Evolutionary conservation across 2,797 vertebrate genomes (phyloP), one percentile per base, ranked within the genome.

Genomic region (Centropyge bicolor): DNA sequence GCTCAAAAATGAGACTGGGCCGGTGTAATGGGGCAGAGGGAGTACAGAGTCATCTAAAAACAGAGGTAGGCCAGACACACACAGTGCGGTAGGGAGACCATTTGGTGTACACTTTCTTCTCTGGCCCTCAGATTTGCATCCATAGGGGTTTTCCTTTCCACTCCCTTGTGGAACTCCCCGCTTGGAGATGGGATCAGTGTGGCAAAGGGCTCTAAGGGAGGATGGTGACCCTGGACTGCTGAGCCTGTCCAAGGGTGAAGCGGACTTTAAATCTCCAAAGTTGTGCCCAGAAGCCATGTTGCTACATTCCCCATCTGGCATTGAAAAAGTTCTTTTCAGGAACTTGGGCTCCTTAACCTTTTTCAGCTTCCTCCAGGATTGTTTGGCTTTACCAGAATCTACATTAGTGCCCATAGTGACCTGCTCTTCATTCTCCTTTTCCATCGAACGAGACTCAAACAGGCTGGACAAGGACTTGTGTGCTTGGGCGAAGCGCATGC

Each of bases 391-490:
- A 64, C 51, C 49, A 84, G 93, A 95, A 74, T 95, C 94, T 36
- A 90, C 91, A 56, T 95, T 94, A 1, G 38, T 40, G 45, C 54
- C 73, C 46, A 49, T 20, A 56, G 55, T 16, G 8, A n/a, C 63
- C 57, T 76, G 82, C 40, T 81, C 86, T 81, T 82, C 59, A 41
- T 85, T 69, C 89, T 96, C 95, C 74, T 95, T 97, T 60, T 97
- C 96, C 59, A 88, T 48, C 24, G 84, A 89, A 80, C 89, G 96
- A 11, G 95, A 94, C 88, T 98, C 97, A 88, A 98, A 98, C 41
- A 98, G 95, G 64, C 94, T 96, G 22, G 96, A 96, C 14, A 98
- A 93, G 7, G 97, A 97, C 86, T 95, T 97, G 40, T 98, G 97
- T 10, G 97, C 97, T 83, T 95, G 95, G 65, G 96, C 95, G 19